Evolutionary conservation across 2,113 vertebrate species (phyloP), one percentile per base, ranked within the genome.

Genomic region (Oostethus manadensis): DNA sequence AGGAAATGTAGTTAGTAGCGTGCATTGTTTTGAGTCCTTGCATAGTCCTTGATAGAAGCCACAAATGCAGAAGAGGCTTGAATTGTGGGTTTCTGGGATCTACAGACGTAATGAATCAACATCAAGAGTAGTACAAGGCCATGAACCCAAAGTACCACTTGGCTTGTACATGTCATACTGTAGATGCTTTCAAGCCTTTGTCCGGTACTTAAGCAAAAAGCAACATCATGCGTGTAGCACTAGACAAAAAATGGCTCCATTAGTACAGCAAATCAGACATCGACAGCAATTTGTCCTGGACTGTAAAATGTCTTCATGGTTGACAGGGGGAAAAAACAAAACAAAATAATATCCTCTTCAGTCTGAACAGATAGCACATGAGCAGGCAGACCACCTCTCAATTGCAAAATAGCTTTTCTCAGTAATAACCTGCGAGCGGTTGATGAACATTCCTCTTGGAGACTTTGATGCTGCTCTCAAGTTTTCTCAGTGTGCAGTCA

Each of bases 321-420:
- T 53, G 65, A 73, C 22, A 35, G 35, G 8, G n/a, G 23, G 14
- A 64, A 5, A 33, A 33, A 33, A 6, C 29, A 70, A 74, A 71
- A 63, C 42, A 64, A 55, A n/a, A 45, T 64, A 57, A 81, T 62
- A 76, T 73, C 60, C 43, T 65, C 63, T 74, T 47, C 53, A 55
- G 60, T 65, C 60, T 46, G 64, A 40, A 62, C 22, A 48, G 50
- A 70, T 55, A 56, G 57, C 40, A 29, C 22, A 40, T 38, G 35
- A 38, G 35, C 35, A 42, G 56, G 56, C 67, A 53, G 23, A 17
- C 60, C 4, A 18, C 54, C 48, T 69, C 56, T 64, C 45, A 58
- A 55, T 70, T 73, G 78, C 81, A 78, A 79, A 79, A 78, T 48
- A 59, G 51, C 72, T 72, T 51, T 62, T 81, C 29, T 38, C 47